Conservation (phyloP, 2,113 vertebrate species). For the Junco hyemalis region DNA sequence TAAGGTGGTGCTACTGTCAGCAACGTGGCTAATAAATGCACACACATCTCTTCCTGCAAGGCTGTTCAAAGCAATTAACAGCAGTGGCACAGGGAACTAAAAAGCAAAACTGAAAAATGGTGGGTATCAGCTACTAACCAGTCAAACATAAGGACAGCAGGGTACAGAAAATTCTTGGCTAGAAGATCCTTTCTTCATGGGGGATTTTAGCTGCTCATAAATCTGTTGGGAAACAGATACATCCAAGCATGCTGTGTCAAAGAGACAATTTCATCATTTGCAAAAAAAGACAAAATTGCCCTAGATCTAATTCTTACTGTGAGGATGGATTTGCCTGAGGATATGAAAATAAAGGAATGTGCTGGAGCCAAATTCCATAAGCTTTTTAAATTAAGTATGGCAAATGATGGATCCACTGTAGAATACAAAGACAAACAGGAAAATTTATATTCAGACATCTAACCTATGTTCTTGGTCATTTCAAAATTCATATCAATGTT, state of each 20-base stretch:
- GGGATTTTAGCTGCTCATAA: slow-evolving; percentile 57
- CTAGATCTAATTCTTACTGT: slow-evolving; percentile 11
- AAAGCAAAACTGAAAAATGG: slow-evolving; percentile 35
- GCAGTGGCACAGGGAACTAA: background rate
- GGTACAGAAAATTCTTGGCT: slow-evolving; percentile 52
- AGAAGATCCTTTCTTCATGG: slow-evolving; percentile 3
- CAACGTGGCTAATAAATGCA: background rate
- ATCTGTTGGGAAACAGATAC: slow-evolving; percentile 51
- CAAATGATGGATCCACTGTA: background rate
- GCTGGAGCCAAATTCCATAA: background rate
- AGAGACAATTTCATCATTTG: slow-evolving; percentile 13
- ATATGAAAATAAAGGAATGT: slow-evolving; percentile 7
- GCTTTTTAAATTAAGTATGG: background rate
- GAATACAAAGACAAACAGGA: background rate
- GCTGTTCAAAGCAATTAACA: slow-evolving; percentile 40
- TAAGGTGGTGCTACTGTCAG: background rate
- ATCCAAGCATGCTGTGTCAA: slow-evolving; percentile 24
- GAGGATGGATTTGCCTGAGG: background rate
- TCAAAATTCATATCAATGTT: background rate
- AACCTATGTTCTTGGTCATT: background rate
- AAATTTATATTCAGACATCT: background rate
- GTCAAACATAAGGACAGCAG: slow-evolving; percentile 37
- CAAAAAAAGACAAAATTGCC: slow-evolving; percentile 15
- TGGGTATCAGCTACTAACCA: slow-evolving; percentile 6
- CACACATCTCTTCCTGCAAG: background rate